Conservation (phyloP, 2,797 vertebrate genomes). For the Adelosebastes latens region DNA sequence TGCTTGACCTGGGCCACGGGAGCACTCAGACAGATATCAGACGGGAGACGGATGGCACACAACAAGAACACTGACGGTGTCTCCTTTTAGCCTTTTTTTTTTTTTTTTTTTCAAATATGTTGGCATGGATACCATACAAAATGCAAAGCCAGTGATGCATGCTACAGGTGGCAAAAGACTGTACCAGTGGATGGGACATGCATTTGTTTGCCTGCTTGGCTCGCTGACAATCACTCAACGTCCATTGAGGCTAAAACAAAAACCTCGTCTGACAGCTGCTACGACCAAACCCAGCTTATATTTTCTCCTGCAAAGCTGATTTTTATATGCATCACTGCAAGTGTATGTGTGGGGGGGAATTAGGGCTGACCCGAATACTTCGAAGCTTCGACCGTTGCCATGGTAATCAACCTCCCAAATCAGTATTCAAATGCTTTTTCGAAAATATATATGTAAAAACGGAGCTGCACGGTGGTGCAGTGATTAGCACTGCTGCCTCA, state of each 20-base stretch:
- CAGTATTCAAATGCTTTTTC: too few relatives aligned
- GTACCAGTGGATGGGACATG: constrained; percentile 60
- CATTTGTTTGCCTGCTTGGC: constrained; percentile 59
- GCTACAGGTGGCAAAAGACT: constrained; percentile 73
- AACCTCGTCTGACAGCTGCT: constrained; percentile 41
- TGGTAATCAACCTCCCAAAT: too few relatives aligned
- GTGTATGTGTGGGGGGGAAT: not conserved
- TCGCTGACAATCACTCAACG: constrained; percentile 50
- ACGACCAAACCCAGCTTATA: constrained; percentile 27
- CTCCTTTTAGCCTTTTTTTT: constrained; percentile 44
- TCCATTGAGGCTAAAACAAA: constrained; percentile 24
- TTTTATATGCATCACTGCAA: constrained; percentile 18
- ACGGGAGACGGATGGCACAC: constrained; percentile 65
- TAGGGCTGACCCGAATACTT: too few relatives aligned
- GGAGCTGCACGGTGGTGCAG: too few relatives aligned
- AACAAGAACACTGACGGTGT: constrained; percentile 55
- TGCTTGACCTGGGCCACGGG: constrained; percentile 63
- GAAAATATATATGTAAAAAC: too few relatives aligned
- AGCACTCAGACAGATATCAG: constrained; percentile 61
- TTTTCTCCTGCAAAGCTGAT: constrained; percentile 31
- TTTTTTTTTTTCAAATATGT: constrained; percentile 12
- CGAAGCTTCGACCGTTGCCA: too few relatives aligned
- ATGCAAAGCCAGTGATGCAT: constrained; percentile 71
- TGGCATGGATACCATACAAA: constrained; percentile 54
- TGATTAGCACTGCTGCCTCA: too few relatives aligned